Conservation (phyloP, 2,888 invertebrate species). For the Masnerella sp. region DNA sequence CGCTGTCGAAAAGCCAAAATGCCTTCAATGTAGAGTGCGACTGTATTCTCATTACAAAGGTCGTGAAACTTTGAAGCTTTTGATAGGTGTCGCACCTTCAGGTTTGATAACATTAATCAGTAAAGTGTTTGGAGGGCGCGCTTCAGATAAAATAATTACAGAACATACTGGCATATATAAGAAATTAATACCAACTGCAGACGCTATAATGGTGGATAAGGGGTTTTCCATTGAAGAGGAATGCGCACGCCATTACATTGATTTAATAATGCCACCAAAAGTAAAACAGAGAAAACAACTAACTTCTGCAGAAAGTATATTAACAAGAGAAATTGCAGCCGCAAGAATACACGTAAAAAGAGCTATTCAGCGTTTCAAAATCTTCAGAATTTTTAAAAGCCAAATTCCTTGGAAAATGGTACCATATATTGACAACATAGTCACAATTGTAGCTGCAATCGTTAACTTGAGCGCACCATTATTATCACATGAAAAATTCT, state of each 20-base stretch:
- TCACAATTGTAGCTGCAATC: slow-evolving; percentile 16
- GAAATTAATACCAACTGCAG: slow-evolving; percentile 24
- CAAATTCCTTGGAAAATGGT: slow-evolving; percentile 30
- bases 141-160: slow-evolving; percentile 41
- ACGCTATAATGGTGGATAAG: slow-evolving; percentile 55
- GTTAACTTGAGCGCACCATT: slow-evolving; percentile 32
- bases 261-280: slow-evolving; percentile 43
- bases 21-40: neutral
- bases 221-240: slow-evolving; percentile 35
- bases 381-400: slow-evolving; percentile 40
- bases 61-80: neutral
- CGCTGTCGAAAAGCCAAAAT: neutral
- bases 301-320: neutral
- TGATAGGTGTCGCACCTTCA: slow-evolving; percentile 8
- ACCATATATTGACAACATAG: slow-evolving; percentile 26
- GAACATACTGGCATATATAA: slow-evolving; percentile 12
- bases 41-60: neutral
- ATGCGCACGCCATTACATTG: slow-evolving; percentile 11
- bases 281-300: slow-evolving; percentile 13
- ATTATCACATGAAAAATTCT: no score
- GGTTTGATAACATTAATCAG: slow-evolving; percentile 9
- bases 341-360: slow-evolving; percentile 45
- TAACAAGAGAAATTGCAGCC: slow-evolving; percentile 30
- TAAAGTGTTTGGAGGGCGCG: slow-evolving; percentile 28
- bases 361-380: slow-evolving; percentile 41